Conservation (phyloP, 1,140 invertebrate genomes). For the Brachionus rubens region DNA sequence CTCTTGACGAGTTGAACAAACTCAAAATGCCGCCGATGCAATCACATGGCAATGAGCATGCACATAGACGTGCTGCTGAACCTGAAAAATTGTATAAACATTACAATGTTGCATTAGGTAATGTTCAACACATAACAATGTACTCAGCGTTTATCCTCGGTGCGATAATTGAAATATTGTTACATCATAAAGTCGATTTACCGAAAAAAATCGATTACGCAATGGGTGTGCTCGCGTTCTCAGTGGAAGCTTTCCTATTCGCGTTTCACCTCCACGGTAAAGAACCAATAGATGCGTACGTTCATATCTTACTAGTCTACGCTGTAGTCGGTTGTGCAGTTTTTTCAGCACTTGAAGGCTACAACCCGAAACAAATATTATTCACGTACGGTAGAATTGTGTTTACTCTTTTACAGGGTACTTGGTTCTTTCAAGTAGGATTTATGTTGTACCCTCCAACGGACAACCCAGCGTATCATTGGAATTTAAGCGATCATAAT, state of each 20-base stretch:
- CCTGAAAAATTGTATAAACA: neutral
- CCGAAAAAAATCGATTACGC: slow-evolving; percentile 60
- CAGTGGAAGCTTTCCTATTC: slow-evolving; percentile 62
- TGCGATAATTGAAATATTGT: slow-evolving; percentile 57
- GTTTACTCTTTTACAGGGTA: slow-evolving; percentile 61
- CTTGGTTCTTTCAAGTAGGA: slow-evolving; percentile 64
- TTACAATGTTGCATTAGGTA: slow-evolving; percentile 56
- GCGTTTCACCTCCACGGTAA: slow-evolving; percentile 63
- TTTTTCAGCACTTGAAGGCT: slow-evolving; percentile 57
- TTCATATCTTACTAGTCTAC: slow-evolving; percentile 62
- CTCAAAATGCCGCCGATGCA: neutral
- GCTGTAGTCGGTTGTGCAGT: slow-evolving; percentile 54
- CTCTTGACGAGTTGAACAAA: slow-evolving; percentile 50
- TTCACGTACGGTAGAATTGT: slow-evolving; percentile 56
- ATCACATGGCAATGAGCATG: neutral
- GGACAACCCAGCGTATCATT: slow-evolving; percentile 50
- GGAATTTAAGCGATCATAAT: slow-evolving; percentile 59
- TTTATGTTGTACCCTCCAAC: slow-evolving; percentile 63
- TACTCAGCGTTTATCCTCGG: slow-evolving; percentile 63
- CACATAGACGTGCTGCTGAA: neutral
- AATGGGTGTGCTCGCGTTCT: slow-evolving; percentile 56
- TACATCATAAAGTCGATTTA: slow-evolving; percentile 56
- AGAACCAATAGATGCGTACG: slow-evolving; percentile 59
- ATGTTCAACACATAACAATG: slow-evolving; percentile 65
- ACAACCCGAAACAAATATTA: slow-evolving; percentile 55